Percentiles rank a stretch among this genome's conserved stretches.
These are phyloP conservation scores for Athripsodes cinereus DNA, from an alignment of 2,888 invertebrate genomes.

Conservation along the genomic window DNA sequence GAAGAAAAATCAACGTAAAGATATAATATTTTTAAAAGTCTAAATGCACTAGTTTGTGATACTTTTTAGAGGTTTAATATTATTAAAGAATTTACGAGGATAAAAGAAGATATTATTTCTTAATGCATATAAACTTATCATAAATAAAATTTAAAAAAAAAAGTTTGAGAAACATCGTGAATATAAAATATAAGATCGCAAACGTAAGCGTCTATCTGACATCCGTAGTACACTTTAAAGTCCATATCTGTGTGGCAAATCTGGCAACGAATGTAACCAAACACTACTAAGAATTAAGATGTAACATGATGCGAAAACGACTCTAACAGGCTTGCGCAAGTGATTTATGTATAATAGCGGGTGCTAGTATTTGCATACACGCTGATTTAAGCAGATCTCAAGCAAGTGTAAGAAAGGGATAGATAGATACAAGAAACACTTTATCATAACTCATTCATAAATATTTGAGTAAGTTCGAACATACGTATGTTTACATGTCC, in stretches of 20 bases:
- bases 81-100: no score
- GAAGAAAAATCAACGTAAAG: no score
- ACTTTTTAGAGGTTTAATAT: no score
- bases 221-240: slow-evolving; percentile 16
- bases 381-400: slow-evolving; percentile 52
- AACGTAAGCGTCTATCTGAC: slow-evolving; percentile 16
- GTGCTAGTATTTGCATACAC: slow-evolving; percentile 55
- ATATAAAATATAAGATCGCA: slow-evolving; percentile 7
- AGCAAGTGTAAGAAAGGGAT: slow-evolving; percentile 31
- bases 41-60: no score
- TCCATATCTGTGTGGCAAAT: slow-evolving; percentile 23
- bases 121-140: no score
- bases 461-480: no score
- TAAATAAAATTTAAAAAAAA: no score
- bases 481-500: no score
- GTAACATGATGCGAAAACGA: slow-evolving; percentile 57
- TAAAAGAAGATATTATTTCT: no score
- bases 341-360: no score
- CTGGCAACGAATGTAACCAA: slow-evolving; percentile 25
- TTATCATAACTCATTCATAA: slow-evolving; percentile 13
- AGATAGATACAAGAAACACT: slow-evolving; percentile 15
- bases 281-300: slow-evolving; percentile 51
- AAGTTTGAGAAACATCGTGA: slow-evolving; percentile 2
- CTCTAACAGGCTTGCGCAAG: slow-evolving; percentile 45
- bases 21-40: no score